Evolutionary conservation across 2,888 invertebrate genomes (phyloP), one percentile per base, ranked within the genome.

Genomic region (Ashinkailepas kermadecensis): DNA sequence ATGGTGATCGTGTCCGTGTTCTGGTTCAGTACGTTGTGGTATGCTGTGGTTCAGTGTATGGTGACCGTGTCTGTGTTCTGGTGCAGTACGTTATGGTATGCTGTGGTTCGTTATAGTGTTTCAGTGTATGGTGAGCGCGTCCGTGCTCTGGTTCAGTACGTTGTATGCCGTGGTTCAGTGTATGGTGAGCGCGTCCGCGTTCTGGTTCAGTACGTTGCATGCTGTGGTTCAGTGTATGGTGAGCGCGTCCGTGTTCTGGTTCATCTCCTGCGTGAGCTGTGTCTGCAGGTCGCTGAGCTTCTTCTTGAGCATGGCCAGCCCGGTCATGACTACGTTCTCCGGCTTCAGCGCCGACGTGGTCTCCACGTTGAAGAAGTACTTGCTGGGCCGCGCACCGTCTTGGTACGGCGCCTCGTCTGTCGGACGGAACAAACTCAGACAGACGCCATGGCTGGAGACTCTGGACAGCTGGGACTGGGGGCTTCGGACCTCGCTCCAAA

Each of bases 291-390:
- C 98, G 58, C 95, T 93, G 56, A 99, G 90, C 89, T 99, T 99
- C 87, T 95, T 96, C 88, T 98, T 99, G 78, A 99, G 89, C 82
- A 94, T 93, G 64, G 94, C 92, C 58, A 99, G 94, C 0, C 97
- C 98, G 92, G 96, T 96, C 85, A 95, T 91, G 0, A 99, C 96
- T 86, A 99, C 98, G 87, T 95, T 98, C 88, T 99, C 98, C 0
- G 99, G 98, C 86, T 94, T 94, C 9, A 99, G 89, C 0, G 97
- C 93, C 8, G 99, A 99, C n/a, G 95, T 92, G 4, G 97, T 94
- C 88, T 99, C 99, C 0, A 99, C 97, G 88, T 97, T 98, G 86
- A 93, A 96, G 88, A 92, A 99, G 88, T 95, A 99, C 88, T 98
- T 99, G 87, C 97, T 96, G 3, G 99, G 97, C 87, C 95, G 97